Conservation (phyloP, 2,797 vertebrate species). For the Stomatorhinus walkeri region DNA sequence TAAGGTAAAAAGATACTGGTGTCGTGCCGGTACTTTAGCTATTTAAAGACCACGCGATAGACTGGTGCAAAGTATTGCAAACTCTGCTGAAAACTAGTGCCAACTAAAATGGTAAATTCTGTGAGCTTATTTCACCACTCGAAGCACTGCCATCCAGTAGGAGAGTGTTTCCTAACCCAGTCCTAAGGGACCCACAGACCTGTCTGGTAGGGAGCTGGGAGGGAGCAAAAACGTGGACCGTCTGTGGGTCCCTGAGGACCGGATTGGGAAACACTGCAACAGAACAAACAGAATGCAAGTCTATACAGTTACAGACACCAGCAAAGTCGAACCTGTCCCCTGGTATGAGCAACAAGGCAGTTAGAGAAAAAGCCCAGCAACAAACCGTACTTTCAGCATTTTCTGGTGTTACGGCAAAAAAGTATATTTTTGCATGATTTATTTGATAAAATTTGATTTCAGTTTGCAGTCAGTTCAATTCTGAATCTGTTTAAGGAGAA, state of each 20-base stretch:
- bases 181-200: not conserved
- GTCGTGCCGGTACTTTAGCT: not conserved
- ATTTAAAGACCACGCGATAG: not conserved
- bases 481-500: not conserved
- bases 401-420: not conserved
- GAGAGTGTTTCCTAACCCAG: not conserved
- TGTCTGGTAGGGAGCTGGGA: not conserved
- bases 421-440: not conserved
- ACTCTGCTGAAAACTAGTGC: not conserved
- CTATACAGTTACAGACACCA: not conserved
- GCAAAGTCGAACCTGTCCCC: not conserved
- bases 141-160: not conserved
- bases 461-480: not conserved
- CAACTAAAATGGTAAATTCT: not conserved
- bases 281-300: not conserved
- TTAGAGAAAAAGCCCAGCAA: not conserved
- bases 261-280: not conserved
- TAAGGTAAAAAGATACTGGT: not conserved
- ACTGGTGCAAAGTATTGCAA: not conserved
- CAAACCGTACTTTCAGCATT: not conserved
- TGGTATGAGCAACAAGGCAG: not conserved
- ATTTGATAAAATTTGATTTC: not conserved
- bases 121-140: not conserved
- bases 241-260: not conserved
- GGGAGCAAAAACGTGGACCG: not conserved